Conservation (phyloP, 2,888 invertebrate species). For the Synanthedon andrenaeformis region DNA sequence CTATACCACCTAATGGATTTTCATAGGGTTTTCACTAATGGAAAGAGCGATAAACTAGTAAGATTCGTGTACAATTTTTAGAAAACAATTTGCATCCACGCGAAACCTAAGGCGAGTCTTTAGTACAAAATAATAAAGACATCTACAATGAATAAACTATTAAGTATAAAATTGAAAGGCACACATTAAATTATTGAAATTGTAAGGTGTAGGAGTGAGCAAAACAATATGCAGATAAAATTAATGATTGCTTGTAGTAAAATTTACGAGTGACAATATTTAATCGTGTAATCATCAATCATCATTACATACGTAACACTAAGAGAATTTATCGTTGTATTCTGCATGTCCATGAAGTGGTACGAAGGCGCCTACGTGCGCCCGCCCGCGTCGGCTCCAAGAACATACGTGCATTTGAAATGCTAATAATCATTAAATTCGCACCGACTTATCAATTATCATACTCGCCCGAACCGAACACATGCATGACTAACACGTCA, state of each 20-base stretch:
- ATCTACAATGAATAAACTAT: too few relatives aligned
- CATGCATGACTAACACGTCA: too few relatives aligned
- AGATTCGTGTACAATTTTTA: too few relatives aligned
- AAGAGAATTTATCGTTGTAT: background rate
- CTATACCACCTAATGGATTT: too few relatives aligned
- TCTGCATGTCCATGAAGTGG: background rate
- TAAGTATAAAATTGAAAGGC: background rate
- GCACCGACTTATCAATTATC: too few relatives aligned
- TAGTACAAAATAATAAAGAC: too few relatives aligned
- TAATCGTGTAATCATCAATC: slow-evolving; percentile 19
- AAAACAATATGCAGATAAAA: slow-evolving; percentile 4
- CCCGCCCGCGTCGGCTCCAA: slow-evolving; percentile 39
- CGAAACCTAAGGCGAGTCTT: too few relatives aligned
- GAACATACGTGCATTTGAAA: background rate
- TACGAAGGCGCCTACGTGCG: slow-evolving; percentile 54
- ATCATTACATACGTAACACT: slow-evolving; percentile 5
- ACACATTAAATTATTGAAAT: background rate
- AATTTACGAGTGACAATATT: slow-evolving; percentile 6
- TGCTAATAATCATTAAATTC: too few relatives aligned
- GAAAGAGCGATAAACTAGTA: too few relatives aligned
- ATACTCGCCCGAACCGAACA: too few relatives aligned
- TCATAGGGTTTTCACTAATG: background rate
- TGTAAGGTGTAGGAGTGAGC: slow-evolving; percentile 1
- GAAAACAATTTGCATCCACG: too few relatives aligned
- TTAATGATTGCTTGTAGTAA: slow-evolving; percentile 12